Percentiles rank a stretch among this genome's conserved stretches.
Evolutionary conservation across 53 echinoderm and acorn worm genomes (phyloP).

Genomic region (Luidia sarsii): DNA sequence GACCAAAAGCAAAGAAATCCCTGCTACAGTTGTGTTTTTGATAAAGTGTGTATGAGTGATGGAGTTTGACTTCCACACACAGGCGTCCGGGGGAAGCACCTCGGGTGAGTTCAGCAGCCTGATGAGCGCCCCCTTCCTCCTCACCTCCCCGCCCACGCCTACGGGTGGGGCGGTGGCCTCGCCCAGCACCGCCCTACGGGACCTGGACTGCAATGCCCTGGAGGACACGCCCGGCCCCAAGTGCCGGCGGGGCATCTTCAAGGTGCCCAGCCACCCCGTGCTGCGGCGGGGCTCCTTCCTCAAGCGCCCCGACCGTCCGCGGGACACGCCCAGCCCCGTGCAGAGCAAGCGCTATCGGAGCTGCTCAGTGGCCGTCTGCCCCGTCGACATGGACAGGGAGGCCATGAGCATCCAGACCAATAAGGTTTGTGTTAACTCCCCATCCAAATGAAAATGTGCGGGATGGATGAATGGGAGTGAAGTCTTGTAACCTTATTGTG

Average conservation of each 20-base stretch:
- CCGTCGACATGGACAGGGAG: constrained; percentile 20
- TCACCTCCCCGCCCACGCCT: constrained; percentile 36
- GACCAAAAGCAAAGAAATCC: too few relatives aligned
- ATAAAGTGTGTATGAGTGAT: too few relatives aligned
- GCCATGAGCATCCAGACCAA: not conserved
- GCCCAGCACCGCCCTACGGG: constrained; percentile 17
- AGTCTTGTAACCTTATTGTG: too few relatives aligned
- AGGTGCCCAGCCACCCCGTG: constrained; percentile 87
- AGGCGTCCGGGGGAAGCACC: constrained; percentile 72
- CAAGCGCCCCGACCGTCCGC: constrained; percentile 85
- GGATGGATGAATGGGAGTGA: too few relatives aligned
- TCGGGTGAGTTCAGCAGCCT: constrained; percentile 15
- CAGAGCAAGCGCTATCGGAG: constrained; percentile 83
- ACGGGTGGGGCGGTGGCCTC: not conserved
- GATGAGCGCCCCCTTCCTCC: constrained; percentile 36
- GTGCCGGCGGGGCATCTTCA: constrained; percentile 85
- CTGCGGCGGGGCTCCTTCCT: constrained; percentile 66
- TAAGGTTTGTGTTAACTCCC: constrained; percentile 5
- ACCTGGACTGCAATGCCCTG: constrained; percentile 75
- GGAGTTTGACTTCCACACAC: constrained; percentile 76
- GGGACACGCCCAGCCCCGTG: constrained; percentile 81
- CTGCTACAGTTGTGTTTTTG: too few relatives aligned
- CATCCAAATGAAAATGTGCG: too few relatives aligned
- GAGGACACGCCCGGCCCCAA: constrained; percentile 74
- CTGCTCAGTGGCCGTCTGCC: not conserved